phyloP scores from a whole-genome alignment of 2,888 invertebrate species.

The Diaprepes abbreviatus region DNA sequence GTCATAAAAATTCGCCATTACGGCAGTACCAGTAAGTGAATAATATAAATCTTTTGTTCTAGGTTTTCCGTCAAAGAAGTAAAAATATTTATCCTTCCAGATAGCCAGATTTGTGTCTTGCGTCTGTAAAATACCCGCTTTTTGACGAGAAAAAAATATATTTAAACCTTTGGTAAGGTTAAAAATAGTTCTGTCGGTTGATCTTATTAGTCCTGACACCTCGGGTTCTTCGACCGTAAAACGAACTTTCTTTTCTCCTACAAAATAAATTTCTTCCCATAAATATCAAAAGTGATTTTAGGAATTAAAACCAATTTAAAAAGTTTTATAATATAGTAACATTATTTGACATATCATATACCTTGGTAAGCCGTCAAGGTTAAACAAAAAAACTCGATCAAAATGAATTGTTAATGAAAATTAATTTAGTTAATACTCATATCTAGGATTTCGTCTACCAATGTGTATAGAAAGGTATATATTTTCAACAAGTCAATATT shows the following conservation, averaged over 20 bases:
- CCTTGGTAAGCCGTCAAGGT: no score
- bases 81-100: slow-evolving; percentile 74
- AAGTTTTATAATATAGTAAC: neutral
- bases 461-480: no score
- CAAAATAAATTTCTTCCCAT: slow-evolving; percentile 10
- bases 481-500: no score
- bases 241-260: slow-evolving; percentile 65
- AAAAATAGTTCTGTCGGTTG: slow-evolving; percentile 62
- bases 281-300: no score
- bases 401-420: no score
- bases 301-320: neutral
- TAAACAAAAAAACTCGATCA: no score
- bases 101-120: slow-evolving; percentile 68
- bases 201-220: slow-evolving; percentile 63
- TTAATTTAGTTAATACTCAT: no score
- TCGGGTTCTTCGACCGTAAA: slow-evolving; percentile 63
- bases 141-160: slow-evolving; percentile 71
- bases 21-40: slow-evolving; percentile 71
- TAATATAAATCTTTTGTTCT: slow-evolving; percentile 71
- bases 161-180: slow-evolving; percentile 71
- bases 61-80: slow-evolving; percentile 76
- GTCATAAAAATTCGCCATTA: slow-evolving; percentile 72
- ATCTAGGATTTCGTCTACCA: no score
- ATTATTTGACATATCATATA: no score
- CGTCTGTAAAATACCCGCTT: slow-evolving; percentile 69